Base-by-base conservation (phyloP, 2,797 vertebrate species). In the Girardinus metallicus region DNA sequence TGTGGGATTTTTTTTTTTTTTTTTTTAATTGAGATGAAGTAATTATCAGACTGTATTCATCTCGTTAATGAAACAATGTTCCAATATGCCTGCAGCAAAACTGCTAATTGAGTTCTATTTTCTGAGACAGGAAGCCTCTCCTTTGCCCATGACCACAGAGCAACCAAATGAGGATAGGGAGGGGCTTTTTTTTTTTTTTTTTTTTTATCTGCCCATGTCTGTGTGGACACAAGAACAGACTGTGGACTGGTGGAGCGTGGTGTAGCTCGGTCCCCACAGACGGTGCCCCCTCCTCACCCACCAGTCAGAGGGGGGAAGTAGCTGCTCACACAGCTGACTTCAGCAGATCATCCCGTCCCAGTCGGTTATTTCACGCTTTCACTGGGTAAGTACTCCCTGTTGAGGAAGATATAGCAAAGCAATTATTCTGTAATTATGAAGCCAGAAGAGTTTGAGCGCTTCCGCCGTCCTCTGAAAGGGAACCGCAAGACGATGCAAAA, bases 41-140 rank as follows among this genome's bases (percentile, higher is more conserved):
- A 94, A 95, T 96, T 96, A 96, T 96, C 94, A 94, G 93, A 89
- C 91, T 92, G 92, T 93, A 95, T 95, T 95, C 93, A 93, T 94
- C 92, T 92, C 89, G 86, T 93, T 96, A 95, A 96, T 96, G 95
- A 95, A 95, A 95, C 94, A 92, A 93, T 86, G 89, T 88, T 95
- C 90, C 94, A 94, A 93, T 93, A 93, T 79, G 95, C 95, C 94
- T 89, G 87, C 88, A 92, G 95, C 95, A 83, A 93, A 93, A 95
- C 92, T 92, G 93, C 93, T 95, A 94, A 96, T 95, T 95, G 93
- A 95, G 93, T 94, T 95, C 92, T 92, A 90, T 94, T 95, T 95
- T 92, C 85, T 94, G 87, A 94, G 92, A 93, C 83, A 73, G 90
- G 88, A 86, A 44, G 85, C 85, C 90, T 93, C 90, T 93, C 85